phyloP scores from a whole-genome alignment of 1,140 invertebrate species.

The Armadillidium nasatum region DNA sequence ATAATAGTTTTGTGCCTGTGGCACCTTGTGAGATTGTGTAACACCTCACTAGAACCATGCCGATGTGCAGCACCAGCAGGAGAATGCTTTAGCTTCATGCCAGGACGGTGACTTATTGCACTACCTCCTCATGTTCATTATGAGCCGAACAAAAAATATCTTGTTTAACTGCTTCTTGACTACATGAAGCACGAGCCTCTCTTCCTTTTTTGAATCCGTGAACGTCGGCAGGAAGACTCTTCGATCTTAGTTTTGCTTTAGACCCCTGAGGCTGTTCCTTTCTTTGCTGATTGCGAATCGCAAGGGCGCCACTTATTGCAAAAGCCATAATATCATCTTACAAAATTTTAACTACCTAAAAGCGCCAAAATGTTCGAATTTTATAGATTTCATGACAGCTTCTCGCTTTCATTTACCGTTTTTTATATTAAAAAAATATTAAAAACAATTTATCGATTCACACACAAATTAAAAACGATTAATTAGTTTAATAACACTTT shows the following conservation, averaged over 20 bases:
- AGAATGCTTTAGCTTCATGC: not conserved
- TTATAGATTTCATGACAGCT: too few species aligned
- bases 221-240: not conserved
- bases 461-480: too few species aligned
- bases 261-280: not conserved
- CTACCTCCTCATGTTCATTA: not conserved
- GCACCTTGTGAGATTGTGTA: not conserved
- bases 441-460: too few species aligned
- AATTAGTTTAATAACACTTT: too few species aligned
- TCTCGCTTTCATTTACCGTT: too few species aligned
- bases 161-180: not conserved
- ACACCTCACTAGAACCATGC: conserved; percentile 5
- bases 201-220: not conserved
- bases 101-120: not conserved
- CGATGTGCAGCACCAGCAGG: not conserved
- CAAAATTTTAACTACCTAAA: too few species aligned
- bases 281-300: not conserved
- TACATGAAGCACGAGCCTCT: not conserved
- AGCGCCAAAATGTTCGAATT: too few species aligned
- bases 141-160: not conserved
- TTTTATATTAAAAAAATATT: too few species aligned
- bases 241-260: not conserved
- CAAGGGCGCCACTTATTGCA: not conserved
- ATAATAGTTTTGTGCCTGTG: not conserved
- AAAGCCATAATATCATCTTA: too few species aligned